Percentiles rank a stretch among this genome's conserved stretches.
Evolutionary conservation across 2,888 invertebrate genomes (phyloP).

Genomic region (Hirtodrosophila alboralis): DNA sequence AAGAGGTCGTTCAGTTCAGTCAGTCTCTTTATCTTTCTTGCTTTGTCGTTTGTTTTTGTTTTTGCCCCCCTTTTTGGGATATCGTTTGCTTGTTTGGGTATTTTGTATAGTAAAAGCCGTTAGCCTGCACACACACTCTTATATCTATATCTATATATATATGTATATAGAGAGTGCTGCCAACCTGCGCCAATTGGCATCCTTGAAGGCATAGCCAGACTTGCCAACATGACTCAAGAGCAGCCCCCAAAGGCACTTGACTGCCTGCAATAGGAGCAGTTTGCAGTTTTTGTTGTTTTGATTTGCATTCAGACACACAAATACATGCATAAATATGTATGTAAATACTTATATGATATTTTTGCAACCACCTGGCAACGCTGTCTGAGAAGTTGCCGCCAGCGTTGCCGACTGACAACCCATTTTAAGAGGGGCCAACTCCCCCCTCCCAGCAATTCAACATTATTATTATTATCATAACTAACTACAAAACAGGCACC

Average conservation of each 20-base stretch:
- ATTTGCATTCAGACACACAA: slow-evolving; percentile 42
- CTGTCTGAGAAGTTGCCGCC: slow-evolving; percentile 23
- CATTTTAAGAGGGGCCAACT: slow-evolving; percentile 1
- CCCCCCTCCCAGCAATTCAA: slow-evolving; percentile 3
- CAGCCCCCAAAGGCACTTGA: slow-evolving; percentile 22
- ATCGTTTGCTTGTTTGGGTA: slow-evolving; percentile 47
- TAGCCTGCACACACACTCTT: slow-evolving; percentile 50
- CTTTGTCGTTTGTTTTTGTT: slow-evolving; percentile 73
- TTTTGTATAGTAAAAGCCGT: slow-evolving; percentile 64
- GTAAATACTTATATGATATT: slow-evolving; percentile 13
- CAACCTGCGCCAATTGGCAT: slow-evolving; percentile 72
- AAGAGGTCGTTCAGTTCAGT: slow-evolving; percentile 41
- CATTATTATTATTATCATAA: slow-evolving; percentile 67
- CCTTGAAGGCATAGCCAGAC: slow-evolving; percentile 50
- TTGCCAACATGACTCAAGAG: slow-evolving; percentile 43
- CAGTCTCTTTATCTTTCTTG: slow-evolving; percentile 56
- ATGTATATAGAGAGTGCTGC: slow-evolving; percentile 68
- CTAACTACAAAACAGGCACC: slow-evolving; percentile 50
- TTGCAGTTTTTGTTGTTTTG: slow-evolving; percentile 51
- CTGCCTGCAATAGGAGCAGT: slow-evolving; percentile 16
- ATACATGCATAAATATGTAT: slow-evolving; percentile 17
- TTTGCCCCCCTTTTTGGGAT: slow-evolving; percentile 52
- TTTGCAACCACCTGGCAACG: slow-evolving; percentile 47
- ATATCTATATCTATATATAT: slow-evolving; percentile 23
- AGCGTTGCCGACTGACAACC: slow-evolving; percentile 7